Evolutionary conservation across 2,888 invertebrate species (phyloP), one percentile per base, ranked within the genome.

Genomic region (Gari tellinella): DNA sequence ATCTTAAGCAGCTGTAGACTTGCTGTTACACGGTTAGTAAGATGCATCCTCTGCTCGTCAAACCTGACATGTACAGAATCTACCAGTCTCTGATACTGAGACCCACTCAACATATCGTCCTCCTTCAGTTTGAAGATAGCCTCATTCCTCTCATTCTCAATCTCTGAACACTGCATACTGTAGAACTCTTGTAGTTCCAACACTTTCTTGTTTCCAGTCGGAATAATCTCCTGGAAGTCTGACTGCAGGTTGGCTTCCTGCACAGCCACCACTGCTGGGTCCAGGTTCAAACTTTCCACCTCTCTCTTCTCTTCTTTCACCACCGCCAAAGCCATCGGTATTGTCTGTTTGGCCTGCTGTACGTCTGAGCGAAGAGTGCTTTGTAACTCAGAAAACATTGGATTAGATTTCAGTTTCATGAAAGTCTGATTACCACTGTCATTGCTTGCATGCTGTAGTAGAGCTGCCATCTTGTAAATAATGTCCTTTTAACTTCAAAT

Each of bases 181-280:
- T 88, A 89, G 57, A 89, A 89, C 12, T 60, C 48, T 61, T 88
- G 88, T 17, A 89, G 72, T 72, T 89, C 85, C 0, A 70, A 40
- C 12, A 89, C 86, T 76, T 82, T 83, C 4, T 73, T 45, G 52
- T 87, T 84, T 15, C 72, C 74, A 14, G 80, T 58, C 4, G 83
- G 73, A 4, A 81, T 58, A 2, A 89, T 52, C 62, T 85, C 85
- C 25, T 84, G 83, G 75, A 89, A 89, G 49, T 89, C 89, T 0
- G 86, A 86, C 68, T 86, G 87, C 8, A 89, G 66, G 37, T 83
- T 86, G 14, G 89, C 88, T 62, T 89, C 88, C 74, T 89, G 88
- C 7, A 88, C 85, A 0, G 88, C 82, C 7, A 86, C 75, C n/a
- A 81, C 41, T n/a, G 82, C 66, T 1, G 83, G 78, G 46, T 86